A percentile compares a stretch with the other conserved stretches of the same genome.
These are phyloP conservation scores for Macrotis lagotis DNA, from an alignment of 2,113 vertebrate genomes.

Conservation along the genomic window DNA sequence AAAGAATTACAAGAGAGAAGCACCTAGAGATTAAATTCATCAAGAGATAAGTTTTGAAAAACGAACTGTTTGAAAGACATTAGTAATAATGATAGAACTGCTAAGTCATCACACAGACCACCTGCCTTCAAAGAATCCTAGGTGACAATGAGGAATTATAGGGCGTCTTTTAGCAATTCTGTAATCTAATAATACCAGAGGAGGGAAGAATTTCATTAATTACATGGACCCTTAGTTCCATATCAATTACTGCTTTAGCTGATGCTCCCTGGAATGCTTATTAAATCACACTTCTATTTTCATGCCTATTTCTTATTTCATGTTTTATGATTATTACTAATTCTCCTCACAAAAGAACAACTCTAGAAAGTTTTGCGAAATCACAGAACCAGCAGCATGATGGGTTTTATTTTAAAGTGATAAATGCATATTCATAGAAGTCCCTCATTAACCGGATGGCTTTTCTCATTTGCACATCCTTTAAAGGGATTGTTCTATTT, in stretches of 20 bases:
- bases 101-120: constrained; percentile 16
- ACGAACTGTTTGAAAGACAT: constrained; percentile 22
- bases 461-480: constrained; percentile 35
- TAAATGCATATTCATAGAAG: background rate
- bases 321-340: constrained; percentile 27
- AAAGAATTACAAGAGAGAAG: background rate
- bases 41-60: constrained; percentile 12
- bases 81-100: constrained; percentile 36
- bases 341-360: constrained; percentile 42
- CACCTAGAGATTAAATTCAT: constrained; percentile 15
- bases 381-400: background rate
- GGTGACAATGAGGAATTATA: background rate
- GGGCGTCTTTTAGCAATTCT: background rate
- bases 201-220: background rate
- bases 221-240: constrained; percentile 59
- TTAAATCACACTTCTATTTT: constrained; percentile 43
- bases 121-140: constrained; percentile 26
- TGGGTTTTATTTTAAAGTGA: background rate
- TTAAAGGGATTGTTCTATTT: background rate
- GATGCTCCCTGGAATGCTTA: constrained; percentile 49
- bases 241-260: background rate
- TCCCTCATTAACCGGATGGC: background rate
- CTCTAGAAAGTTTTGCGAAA: constrained; percentile 26
- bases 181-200: constrained; percentile 10
- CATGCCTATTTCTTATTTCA: background rate